Percentiles rank a stretch among this genome's conserved stretches.
Evolutionary conservation across 2,797 vertebrate species (phyloP).

Genomic region (Muscicapa comitata): DNA sequence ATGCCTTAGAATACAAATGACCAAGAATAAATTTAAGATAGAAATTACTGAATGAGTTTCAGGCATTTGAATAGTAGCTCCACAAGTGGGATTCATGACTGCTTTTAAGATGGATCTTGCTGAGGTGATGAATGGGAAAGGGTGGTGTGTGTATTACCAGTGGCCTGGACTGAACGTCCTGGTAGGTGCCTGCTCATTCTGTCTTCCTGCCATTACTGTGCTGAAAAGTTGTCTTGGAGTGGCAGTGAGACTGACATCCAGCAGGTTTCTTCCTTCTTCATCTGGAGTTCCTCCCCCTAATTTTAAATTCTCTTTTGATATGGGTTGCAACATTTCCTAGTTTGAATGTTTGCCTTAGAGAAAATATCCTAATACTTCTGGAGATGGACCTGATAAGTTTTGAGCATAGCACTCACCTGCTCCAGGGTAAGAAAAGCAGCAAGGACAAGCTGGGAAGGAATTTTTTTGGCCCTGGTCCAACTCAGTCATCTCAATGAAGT

Average conservation of each 20-base stretch:
- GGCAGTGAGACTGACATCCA: background rate
- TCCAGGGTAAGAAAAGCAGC: background rate
- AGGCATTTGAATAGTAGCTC: background rate
- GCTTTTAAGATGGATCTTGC: background rate
- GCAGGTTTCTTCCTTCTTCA: background rate
- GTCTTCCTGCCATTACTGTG: background rate
- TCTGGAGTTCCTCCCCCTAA: background rate
- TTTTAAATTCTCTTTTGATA: background rate
- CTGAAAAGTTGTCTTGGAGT: background rate
- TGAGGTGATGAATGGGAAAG: background rate
- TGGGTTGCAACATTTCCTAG: background rate
- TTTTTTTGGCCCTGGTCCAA: background rate
- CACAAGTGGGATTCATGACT: background rate
- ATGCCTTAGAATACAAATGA: conserved; percentile 2
- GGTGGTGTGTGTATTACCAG: background rate
- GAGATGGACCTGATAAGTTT: background rate
- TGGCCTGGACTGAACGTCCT: background rate
- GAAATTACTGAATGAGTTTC: background rate
- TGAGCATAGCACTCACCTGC: background rate
- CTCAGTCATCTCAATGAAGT: background rate
- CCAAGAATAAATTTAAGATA: background rate
- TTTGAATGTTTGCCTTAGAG: background rate
- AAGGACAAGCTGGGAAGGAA: background rate
- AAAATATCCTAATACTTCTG: background rate
- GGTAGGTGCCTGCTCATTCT: background rate